Evolutionary conservation across 2,113 vertebrate genomes (phyloP).

Genomic region (Enhydra lutris): DNA sequence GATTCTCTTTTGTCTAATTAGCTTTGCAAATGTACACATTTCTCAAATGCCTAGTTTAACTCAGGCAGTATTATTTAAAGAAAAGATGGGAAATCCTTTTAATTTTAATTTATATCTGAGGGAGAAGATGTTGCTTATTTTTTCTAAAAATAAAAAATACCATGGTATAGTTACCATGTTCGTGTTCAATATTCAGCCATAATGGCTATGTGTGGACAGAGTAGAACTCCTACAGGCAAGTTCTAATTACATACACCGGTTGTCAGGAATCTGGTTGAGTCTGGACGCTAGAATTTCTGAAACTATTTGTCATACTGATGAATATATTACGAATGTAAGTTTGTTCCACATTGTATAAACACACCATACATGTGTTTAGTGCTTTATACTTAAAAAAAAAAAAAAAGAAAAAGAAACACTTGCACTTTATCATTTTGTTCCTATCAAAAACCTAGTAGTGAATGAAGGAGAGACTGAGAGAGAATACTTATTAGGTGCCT

Average conservation of each 20-base stretch:
- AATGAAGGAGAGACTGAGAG: neutral
- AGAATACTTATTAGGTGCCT: neutral
- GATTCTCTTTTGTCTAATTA: constrained; percentile 3
- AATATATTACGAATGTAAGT: neutral
- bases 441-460: neutral
- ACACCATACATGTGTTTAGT: neutral
- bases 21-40: neutral
- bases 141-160: neutral
- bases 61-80: neutral
- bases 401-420: neutral
- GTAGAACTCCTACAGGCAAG: neutral
- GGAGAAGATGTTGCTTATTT: neutral
- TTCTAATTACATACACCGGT: neutral
- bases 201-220: neutral
- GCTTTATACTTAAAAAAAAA: neutral
- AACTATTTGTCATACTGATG: neutral
- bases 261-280: neutral
- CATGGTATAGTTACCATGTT: neutral
- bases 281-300: neutral
- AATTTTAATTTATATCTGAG: neutral
- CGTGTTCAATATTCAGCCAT: neutral
- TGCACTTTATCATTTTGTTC: neutral
- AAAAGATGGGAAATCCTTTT: neutral
- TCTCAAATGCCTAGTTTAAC: neutral
- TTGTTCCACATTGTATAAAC: neutral